phyloP scores from a whole-genome alignment of 2,888 invertebrate genomes.

The Cinara cedri region DNA sequence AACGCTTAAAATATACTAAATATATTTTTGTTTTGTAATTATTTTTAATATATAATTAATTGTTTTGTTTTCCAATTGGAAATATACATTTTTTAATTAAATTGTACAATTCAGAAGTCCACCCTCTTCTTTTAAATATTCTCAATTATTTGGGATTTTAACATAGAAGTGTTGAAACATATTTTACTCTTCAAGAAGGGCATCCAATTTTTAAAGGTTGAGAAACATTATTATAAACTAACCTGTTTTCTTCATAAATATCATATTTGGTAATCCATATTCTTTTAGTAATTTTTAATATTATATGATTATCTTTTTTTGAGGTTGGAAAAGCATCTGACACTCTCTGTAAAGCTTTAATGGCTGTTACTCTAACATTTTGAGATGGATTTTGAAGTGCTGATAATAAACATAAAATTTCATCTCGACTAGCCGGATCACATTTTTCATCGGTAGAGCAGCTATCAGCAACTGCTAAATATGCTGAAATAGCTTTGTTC shows the following conservation, averaged over 20 bases:
- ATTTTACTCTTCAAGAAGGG: no score
- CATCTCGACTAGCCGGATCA: slow-evolving; percentile 70
- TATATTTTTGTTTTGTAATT: no score
- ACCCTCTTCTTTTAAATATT: no score
- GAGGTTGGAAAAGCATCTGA: slow-evolving; percentile 70
- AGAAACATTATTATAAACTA: slow-evolving; percentile 59
- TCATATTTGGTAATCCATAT: slow-evolving; percentile 87
- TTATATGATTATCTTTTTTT: slow-evolving; percentile 67
- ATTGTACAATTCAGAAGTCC: no score
- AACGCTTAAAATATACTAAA: no score
- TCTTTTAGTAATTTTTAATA: slow-evolving; percentile 71
- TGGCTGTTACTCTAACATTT: slow-evolving; percentile 77
- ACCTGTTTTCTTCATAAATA: slow-evolving; percentile 75
- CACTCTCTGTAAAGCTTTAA: slow-evolving; percentile 70
- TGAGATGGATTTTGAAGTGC: slow-evolving; percentile 75
- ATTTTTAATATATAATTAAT: no score
- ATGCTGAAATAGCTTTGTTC: slow-evolving; percentile 77
- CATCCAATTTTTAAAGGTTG: no score
- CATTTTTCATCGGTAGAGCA: slow-evolving; percentile 73
- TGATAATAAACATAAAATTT: slow-evolving; percentile 77
- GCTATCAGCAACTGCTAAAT: slow-evolving; percentile 79
- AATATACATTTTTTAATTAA: no score
- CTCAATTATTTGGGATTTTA: no score
- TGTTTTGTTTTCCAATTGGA: no score
- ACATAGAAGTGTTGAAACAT: no score